These are phyloP conservation scores for Zhuqinia jingwanae DNA, from an alignment of 2,888 invertebrate species.

Conservation along the genomic window DNA sequence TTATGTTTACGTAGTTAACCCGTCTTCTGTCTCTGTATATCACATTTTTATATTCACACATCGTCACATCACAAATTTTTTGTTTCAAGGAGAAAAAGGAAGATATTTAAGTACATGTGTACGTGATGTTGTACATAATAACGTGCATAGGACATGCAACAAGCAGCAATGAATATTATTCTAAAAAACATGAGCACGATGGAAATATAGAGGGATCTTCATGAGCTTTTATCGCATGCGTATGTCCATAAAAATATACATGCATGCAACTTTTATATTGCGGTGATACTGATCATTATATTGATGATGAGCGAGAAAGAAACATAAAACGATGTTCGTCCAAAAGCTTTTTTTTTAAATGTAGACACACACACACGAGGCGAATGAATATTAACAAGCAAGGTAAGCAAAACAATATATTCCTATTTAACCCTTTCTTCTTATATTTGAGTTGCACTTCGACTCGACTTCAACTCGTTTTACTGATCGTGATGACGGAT, in stretches of 20 bases:
- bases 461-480: neutral
- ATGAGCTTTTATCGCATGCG: conserved; percentile 34
- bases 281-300: neutral
- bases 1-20: conserved; percentile 29
- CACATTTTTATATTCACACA: conserved; percentile 45
- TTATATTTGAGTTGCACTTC: conserved; percentile 27
- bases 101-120: conserved; percentile 36
- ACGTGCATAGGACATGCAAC: conserved; percentile 26
- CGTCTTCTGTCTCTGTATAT: conserved; percentile 28
- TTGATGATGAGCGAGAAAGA: conserved; percentile 26
- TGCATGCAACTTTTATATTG: conserved; percentile 6
- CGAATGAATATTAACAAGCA: neutral
- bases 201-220: conserved; percentile 17
- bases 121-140: neutral
- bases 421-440: conserved; percentile 29
- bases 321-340: conserved; percentile 34
- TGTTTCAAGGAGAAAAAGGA: conserved; percentile 41
- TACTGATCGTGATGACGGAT: neutral
- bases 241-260: conserved; percentile 21
- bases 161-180: conserved; percentile 43
- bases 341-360: conserved; percentile 3
- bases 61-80: conserved; percentile 36
- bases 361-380: conserved; percentile 6
- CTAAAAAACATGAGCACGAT: conserved; percentile 41
- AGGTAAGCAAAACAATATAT: conserved; percentile 32